phyloP scores from a whole-genome alignment of 2,113 vertebrate genomes.

The Galeopterus variegatus region DNA sequence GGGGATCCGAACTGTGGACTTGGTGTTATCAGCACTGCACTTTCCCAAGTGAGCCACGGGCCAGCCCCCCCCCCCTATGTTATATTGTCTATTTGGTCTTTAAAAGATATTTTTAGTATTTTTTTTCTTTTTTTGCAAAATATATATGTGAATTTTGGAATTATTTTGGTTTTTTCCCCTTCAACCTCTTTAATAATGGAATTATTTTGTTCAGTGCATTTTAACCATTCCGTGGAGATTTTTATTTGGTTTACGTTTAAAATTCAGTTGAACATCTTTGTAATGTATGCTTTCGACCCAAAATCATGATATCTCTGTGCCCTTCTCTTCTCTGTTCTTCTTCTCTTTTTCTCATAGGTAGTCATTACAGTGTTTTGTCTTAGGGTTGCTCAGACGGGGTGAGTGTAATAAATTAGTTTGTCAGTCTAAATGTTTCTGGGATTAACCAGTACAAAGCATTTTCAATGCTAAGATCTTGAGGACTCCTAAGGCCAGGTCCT shows the following conservation, averaged over 20 bases:
- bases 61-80: neutral
- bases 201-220: conserved; percentile 4
- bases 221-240: conserved; percentile 1
- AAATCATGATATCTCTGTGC: neutral
- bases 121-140: neutral
- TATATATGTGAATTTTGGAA: neutral
- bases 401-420: neutral
- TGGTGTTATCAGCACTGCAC: no score
- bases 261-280: neutral
- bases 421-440: neutral
- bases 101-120: neutral
- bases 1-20: no score
- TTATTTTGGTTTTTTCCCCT: no score
- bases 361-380: neutral
- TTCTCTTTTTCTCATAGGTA: neutral
- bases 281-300: neutral
- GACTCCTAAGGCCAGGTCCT: neutral
- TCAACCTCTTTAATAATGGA: no score
- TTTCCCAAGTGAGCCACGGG: no score
- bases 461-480: neutral
- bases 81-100: neutral
- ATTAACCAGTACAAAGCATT: neutral
- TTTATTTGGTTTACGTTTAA: conserved; percentile 56
- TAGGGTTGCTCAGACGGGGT: neutral
- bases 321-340: no score